Conservation (phyloP, 2,797 vertebrate genomes). For the Eulemur mongoz region DNA sequence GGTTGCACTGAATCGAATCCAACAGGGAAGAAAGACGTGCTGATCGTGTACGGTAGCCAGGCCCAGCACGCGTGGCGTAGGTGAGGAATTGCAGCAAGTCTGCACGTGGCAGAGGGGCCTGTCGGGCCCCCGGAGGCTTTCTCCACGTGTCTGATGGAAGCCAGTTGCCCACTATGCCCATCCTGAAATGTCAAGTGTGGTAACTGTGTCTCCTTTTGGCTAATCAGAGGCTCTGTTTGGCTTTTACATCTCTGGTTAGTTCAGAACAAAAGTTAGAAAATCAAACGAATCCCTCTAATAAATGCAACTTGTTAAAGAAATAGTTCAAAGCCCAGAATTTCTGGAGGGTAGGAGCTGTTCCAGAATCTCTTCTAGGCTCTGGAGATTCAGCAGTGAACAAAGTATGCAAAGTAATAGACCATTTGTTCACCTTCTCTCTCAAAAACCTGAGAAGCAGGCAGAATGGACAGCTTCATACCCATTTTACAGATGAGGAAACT, state of each 20-base stretch:
- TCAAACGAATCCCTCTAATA: not conserved
- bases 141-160: not conserved
- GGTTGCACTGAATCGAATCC: not conserved
- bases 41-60: accelerated
- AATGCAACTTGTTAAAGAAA: not conserved
- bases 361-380: not conserved
- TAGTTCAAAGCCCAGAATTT: not conserved
- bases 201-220: not conserved
- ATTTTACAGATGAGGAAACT: not conserved
- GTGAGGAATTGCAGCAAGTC: not conserved
- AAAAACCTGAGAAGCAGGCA: not conserved
- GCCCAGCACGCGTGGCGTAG: accelerated
- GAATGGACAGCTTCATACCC: not conserved
- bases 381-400: not conserved
- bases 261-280: conserved; percentile 32
- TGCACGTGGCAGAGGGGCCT: not conserved
- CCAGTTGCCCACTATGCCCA: not conserved
- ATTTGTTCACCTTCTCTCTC: not conserved
- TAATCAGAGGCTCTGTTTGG: not conserved
- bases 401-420: not conserved
- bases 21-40: not conserved
- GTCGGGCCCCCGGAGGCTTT: not conserved
- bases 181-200: not conserved
- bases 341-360: not conserved
- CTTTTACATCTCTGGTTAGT: not conserved